Conservation (phyloP, 2,888 invertebrate genomes). For the Byasa hedistus region DNA sequence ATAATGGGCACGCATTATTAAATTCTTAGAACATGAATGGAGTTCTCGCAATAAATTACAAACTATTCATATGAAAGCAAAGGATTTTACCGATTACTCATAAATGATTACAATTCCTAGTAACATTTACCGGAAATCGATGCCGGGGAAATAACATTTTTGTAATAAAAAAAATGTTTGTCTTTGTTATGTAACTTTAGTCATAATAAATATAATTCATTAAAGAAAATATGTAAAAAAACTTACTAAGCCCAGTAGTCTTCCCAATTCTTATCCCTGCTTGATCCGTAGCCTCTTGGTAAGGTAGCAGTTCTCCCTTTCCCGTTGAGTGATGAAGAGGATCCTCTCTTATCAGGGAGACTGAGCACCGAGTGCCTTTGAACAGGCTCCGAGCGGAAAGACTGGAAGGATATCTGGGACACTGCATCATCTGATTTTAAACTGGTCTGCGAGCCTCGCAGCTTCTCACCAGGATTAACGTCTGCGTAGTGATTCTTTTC, state of each 20-base stretch:
- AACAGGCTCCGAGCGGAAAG: conserved; percentile 65
- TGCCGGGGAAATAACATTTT: too few species aligned
- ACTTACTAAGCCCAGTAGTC: conserved; percentile 76
- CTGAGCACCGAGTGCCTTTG: conserved; percentile 60
- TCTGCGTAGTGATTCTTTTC: conserved; percentile 52
- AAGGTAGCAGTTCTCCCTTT: conserved; percentile 62
- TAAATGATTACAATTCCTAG: neutral
- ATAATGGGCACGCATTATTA: neutral
- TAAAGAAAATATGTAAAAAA: conserved; percentile 8
- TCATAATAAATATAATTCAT: too few species aligned
- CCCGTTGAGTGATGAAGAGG: conserved; percentile 54
- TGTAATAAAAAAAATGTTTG: too few species aligned
- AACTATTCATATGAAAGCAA: neutral
- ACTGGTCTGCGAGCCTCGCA: conserved; percentile 59
- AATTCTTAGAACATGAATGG: neutral
- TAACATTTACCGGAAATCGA: too few species aligned
- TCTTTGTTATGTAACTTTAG: too few species aligned
- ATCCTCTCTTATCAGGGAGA: conserved; percentile 59
- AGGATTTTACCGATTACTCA: neutral
- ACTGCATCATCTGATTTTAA: conserved; percentile 61
- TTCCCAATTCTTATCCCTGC: conserved; percentile 70
- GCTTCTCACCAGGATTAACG: conserved; percentile 45
- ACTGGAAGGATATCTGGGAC: conserved; percentile 61
- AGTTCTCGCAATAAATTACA: neutral
- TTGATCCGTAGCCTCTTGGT: conserved; percentile 68